These are phyloP conservation scores for Drosophila affinis DNA, from an alignment of 2,888 invertebrate genomes.

Conservation along the genomic window DNA sequence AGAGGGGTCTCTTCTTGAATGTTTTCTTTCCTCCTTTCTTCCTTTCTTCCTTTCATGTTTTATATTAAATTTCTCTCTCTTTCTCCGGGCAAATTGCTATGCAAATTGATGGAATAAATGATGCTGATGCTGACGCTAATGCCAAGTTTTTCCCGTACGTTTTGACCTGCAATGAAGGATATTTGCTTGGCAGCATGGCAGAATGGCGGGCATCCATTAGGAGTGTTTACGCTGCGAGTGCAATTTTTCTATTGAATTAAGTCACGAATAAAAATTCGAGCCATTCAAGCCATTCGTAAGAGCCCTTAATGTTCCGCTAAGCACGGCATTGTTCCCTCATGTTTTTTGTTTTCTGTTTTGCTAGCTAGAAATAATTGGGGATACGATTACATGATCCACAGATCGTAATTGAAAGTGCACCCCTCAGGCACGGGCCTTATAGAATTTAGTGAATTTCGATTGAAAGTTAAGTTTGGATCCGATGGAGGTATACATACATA, in stretches of 20 bases:
- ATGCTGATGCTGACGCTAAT: conserved; percentile 25
- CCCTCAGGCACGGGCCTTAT: not conserved
- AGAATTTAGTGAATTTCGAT: not conserved
- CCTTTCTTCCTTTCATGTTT: not conserved
- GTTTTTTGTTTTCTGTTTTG: too few species aligned
- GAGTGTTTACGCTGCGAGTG: not conserved
- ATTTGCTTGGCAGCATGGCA: not conserved
- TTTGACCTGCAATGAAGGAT: not conserved
- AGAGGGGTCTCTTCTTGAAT: conserved; percentile 7
- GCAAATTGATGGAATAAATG: conserved; percentile 41
- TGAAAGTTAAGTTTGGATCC: not conserved
- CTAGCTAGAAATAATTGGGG: not conserved
- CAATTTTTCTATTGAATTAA: too few species aligned
- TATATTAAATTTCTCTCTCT: conserved; percentile 1
- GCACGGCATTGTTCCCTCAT: not conserved
- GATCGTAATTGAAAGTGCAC: not conserved
- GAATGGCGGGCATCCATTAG: not conserved
- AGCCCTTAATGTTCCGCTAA: not conserved
- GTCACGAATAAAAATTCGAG: too few species aligned
- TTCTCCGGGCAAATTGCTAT: conserved; percentile 35
- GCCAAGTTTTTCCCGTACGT: conserved; percentile 12
- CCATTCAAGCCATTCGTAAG: too few species aligned
- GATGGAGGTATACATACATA: not conserved
- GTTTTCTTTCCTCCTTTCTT: too few species aligned
- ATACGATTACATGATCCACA: not conserved